phyloP scores from a whole-genome alignment of 2,888 invertebrate genomes.

The Lochmaea crataegi region DNA sequence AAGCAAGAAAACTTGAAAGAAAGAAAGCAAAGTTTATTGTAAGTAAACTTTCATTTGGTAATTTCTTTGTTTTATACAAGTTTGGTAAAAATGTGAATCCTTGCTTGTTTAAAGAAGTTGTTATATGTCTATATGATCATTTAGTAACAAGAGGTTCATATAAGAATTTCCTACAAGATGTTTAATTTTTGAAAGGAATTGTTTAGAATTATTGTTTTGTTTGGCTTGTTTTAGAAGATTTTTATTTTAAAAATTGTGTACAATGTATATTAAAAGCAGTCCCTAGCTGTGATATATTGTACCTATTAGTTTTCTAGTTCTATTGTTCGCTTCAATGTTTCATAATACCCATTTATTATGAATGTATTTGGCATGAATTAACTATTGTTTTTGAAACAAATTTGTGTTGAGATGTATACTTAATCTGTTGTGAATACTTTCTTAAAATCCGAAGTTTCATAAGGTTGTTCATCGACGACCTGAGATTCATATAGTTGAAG shows the following conservation, averaged over 20 bases:
- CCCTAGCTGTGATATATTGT: background rate
- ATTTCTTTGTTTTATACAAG: slow-evolving; percentile 83
- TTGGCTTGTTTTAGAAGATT: background rate
- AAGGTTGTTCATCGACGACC: no score
- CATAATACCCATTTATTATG: background rate
- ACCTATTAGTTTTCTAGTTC: background rate
- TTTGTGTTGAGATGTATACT: no score
- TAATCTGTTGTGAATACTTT: no score
- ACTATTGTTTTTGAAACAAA: background rate
- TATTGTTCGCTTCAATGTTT: background rate
- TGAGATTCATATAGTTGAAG: background rate
- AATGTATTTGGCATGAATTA: background rate
- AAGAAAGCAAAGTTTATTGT: slow-evolving; percentile 68
- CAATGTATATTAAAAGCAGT: slow-evolving; percentile 1
- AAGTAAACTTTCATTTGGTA: slow-evolving; percentile 72
- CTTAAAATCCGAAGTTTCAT: no score
- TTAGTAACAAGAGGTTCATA: slow-evolving; percentile 40
- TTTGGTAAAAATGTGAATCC: slow-evolving; percentile 82
- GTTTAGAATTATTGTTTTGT: background rate
- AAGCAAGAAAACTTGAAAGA: slow-evolving; percentile 68
- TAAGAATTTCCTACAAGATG: slow-evolving; percentile 33
- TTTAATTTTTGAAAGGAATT: slow-evolving; percentile 27
- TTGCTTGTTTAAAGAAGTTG: slow-evolving; percentile 73
- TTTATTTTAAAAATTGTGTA: background rate
- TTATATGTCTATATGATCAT: slow-evolving; percentile 57